These are phyloP conservation scores for Synchiropus splendidus DNA, from an alignment of 2,113 vertebrate species.

Conservation along the genomic window DNA sequence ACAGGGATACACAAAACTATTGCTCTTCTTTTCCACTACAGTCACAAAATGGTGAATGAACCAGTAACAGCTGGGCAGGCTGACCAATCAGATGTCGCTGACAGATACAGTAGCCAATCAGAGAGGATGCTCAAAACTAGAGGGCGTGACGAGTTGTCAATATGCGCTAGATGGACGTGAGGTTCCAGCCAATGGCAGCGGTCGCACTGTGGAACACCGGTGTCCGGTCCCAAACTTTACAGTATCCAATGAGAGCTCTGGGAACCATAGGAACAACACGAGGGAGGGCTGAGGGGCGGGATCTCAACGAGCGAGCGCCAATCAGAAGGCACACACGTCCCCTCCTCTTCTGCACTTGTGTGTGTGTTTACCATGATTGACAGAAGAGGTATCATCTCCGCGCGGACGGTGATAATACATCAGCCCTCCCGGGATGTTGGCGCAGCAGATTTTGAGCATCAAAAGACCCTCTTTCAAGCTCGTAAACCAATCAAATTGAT, in stretches of 20 bases:
- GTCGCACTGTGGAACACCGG: conserved; percentile 42
- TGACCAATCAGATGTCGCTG: conserved; percentile 73
- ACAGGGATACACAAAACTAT: conserved; percentile 67
- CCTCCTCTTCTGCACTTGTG: conserved; percentile 38
- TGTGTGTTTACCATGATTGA: conserved; percentile 74
- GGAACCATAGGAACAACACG: conserved; percentile 71
- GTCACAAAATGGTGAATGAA: conserved; percentile 98
- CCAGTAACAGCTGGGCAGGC: conserved; percentile 82
- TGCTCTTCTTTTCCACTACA: conserved; percentile 81
- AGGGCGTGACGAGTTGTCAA: conserved; percentile 49
- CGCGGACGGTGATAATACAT: conserved; percentile 43
- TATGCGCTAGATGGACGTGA: conserved; percentile 35
- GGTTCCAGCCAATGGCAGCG: conserved; percentile 52
- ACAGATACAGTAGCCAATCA: conserved; percentile 71
- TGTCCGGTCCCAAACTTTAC: conserved; percentile 74
- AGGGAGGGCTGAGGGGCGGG: conserved; percentile 51
- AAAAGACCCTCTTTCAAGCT: no score
- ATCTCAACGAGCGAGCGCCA: conserved; percentile 37
- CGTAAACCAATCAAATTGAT: no score
- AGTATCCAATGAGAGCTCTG: conserved; percentile 73
- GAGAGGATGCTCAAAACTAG: conserved; percentile 13
- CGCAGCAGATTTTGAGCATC: conserved; percentile 19
- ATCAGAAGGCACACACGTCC: conserved; percentile 53
- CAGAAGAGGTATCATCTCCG: conserved; percentile 38
- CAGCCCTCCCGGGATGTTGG: conserved; percentile 10